A percentile compares a stretch with the other conserved stretches of the same genome.
These are phyloP conservation scores for Uria aalge DNA, from an alignment of 2,113 vertebrate genomes.

Conservation along the genomic window DNA sequence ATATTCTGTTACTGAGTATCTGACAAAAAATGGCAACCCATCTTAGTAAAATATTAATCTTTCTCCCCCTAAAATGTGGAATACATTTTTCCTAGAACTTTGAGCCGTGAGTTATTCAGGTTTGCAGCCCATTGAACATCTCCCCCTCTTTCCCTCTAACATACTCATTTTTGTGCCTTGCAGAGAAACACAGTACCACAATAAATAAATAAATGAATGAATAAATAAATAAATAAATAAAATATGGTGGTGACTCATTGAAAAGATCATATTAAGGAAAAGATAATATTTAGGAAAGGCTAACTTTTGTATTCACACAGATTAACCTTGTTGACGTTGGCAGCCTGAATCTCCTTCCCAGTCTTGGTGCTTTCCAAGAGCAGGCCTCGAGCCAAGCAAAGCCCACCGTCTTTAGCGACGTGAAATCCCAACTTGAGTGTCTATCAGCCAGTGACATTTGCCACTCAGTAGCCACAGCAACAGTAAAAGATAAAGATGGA, in stretches of 20 bases:
- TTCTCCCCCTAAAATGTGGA: background rate
- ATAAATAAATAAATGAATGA: background rate
- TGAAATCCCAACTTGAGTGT: background rate
- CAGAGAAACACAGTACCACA: background rate
- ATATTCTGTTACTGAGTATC: background rate
- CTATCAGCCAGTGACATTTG: background rate
- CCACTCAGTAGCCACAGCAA: background rate
- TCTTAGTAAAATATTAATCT: background rate
- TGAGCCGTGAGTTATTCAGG: background rate
- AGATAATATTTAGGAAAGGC: background rate
- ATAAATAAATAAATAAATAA: background rate
- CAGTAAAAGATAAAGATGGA: background rate
- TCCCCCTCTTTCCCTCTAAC: background rate
- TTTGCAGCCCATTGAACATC: background rate
- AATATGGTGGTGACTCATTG: background rate
- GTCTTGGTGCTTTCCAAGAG: rapidly evolving
- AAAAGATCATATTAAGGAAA: background rate
- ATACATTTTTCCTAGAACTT: background rate
- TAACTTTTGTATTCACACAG: background rate
- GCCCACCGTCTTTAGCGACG: background rate
- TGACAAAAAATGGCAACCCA: background rate
- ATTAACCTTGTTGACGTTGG: background rate
- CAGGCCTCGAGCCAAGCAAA: background rate
- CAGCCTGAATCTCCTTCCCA: background rate
- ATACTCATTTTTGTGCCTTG: background rate